Evolutionary conservation across 2,113 vertebrate genomes (phyloP).

Genomic region (Oxyura jamaicensis): DNA sequence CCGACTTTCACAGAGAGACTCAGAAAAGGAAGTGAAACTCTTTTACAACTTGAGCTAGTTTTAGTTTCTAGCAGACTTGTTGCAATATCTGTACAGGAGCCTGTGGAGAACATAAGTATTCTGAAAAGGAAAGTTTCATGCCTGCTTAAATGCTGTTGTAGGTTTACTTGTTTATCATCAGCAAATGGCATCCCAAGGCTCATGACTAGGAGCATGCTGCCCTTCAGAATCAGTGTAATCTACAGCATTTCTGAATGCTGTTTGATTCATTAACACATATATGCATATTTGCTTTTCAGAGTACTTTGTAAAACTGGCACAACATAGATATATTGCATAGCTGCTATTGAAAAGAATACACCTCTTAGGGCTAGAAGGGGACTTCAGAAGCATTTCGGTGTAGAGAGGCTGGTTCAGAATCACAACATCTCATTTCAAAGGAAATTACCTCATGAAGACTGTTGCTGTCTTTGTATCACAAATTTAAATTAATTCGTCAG

Average conservation of each 20-base stretch:
- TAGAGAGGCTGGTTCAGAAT: background rate
- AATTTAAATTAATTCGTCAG: background rate
- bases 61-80: conserved; percentile 36
- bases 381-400: background rate
- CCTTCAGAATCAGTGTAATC: conserved; percentile 52
- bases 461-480: background rate
- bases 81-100: conserved; percentile 57
- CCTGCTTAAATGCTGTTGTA: conserved; percentile 35
- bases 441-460: background rate
- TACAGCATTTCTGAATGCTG: background rate
- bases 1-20: conserved; percentile 56
- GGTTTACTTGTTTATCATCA: conserved; percentile 57
- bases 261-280: background rate
- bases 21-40: conserved; percentile 68
- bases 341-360: background rate
- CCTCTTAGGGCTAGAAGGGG: rapidly evolving
- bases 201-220: conserved; percentile 4
- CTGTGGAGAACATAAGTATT: conserved; percentile 23
- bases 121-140: conserved; percentile 52
- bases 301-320: background rate
- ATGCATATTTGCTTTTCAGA: background rate
- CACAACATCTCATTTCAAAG: background rate
- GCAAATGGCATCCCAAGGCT: conserved; percentile 43
- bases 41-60: conserved; percentile 62
- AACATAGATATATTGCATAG: background rate